phyloP scores from a whole-genome alignment of 2,888 invertebrate genomes.

The Troilus luridus region DNA sequence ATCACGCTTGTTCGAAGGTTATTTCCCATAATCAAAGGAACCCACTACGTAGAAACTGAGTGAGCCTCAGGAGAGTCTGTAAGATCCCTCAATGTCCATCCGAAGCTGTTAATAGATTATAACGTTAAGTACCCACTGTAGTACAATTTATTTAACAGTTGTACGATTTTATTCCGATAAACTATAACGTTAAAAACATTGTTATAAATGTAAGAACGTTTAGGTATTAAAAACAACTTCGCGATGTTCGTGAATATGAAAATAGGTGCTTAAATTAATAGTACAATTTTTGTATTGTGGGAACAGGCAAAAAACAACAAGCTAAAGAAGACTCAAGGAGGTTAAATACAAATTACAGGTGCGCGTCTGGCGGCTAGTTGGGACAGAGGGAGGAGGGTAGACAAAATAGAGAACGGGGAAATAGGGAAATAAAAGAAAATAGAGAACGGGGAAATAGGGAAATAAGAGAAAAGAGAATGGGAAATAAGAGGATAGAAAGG shows the following conservation, averaged over 20 bases:
- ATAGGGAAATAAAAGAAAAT: not conserved
- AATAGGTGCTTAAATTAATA: not conserved
- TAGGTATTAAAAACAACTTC: too few relatives aligned
- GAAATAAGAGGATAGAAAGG: not conserved
- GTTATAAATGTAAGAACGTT: too few relatives aligned
- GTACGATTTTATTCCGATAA: too few relatives aligned
- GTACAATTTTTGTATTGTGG: not conserved
- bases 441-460: not conserved
- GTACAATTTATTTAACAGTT: too few relatives aligned
- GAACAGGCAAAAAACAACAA: not conserved
- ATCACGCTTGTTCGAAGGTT: too few relatives aligned
- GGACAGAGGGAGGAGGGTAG: not conserved
- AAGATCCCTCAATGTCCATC: too few relatives aligned
- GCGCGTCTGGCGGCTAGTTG: not conserved
- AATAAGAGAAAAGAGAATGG: not conserved
- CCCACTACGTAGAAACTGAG: too few relatives aligned
- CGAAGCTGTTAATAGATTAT: too few relatives aligned
- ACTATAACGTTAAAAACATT: too few relatives aligned
- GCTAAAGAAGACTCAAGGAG: not conserved
- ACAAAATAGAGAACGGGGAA: not conserved
- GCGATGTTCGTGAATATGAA: not conserved
- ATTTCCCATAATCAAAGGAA: too few relatives aligned
- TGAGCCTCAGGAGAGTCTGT: too few relatives aligned
- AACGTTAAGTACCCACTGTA: too few relatives aligned
- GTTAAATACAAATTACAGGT: slow-evolving; percentile 28